A percentile compares a stretch with the other conserved stretches of the same genome.
These are phyloP conservation scores for Tigriopus japonicus DNA, from an alignment of 1,140 invertebrate genomes.

Conservation along the genomic window DNA sequence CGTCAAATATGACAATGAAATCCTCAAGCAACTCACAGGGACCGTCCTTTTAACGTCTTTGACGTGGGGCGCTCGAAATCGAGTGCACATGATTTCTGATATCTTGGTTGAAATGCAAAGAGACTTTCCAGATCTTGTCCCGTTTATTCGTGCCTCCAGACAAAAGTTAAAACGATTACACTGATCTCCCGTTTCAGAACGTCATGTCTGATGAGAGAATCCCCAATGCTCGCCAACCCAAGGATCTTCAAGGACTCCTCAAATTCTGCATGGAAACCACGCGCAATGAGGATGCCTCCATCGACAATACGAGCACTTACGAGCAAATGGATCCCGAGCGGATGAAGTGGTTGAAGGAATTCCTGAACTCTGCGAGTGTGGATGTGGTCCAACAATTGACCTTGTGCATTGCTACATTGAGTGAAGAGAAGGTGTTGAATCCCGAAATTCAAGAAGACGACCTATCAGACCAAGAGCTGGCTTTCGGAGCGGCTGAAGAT, in stretches of 20 bases:
- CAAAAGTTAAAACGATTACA: no score
- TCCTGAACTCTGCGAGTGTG: neutral
- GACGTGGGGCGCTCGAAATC: no score
- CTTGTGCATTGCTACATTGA: neutral
- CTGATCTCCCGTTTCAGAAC: no score
- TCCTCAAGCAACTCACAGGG: neutral
- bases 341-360: constrained; percentile 3
- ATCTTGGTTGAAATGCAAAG: no score
- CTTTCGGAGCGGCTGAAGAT: constrained; percentile 14
- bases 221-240: neutral
- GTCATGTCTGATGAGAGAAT: no score
- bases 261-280: constrained; percentile 14
- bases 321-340: constrained; percentile 14
- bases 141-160: no score
- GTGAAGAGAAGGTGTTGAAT: neutral
- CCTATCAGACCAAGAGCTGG: neutral
- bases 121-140: no score
- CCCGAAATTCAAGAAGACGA: neutral
- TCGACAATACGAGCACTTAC: neutral
- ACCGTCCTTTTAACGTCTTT: no score
- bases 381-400: constrained; percentile 7
- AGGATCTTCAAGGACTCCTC: constrained; percentile 1
- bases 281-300: constrained; percentile 5
- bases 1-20: neutral
- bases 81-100: no score